phyloP scores from a whole-genome alignment of 1,140 invertebrate species.

The Pachyrhynchus sulphureomaculatus region DNA sequence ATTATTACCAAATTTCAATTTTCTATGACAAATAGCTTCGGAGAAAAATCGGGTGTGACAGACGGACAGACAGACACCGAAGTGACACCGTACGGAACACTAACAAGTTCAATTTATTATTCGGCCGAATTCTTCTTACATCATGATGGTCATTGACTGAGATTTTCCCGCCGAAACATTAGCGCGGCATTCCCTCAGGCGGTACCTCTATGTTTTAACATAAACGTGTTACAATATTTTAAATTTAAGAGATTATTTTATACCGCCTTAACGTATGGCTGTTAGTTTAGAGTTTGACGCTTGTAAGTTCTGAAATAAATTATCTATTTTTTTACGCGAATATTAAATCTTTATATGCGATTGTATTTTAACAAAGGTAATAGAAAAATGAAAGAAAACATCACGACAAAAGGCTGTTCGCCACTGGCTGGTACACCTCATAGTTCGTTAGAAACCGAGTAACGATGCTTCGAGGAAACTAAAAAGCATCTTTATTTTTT shows the following conservation, averaged over 20 bases:
- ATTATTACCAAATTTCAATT: too few relatives aligned
- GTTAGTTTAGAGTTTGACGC: too few relatives aligned
- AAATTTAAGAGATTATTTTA: too few relatives aligned
- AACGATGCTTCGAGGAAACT: conserved; percentile 29
- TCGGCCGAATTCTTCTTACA: conserved; percentile 32
- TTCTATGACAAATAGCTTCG: too few relatives aligned
- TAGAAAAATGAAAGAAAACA: neutral
- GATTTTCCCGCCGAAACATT: conserved; percentile 32
- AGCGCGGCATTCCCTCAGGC: conserved; percentile 29
- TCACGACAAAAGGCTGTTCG: neutral
- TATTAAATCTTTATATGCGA: neutral
- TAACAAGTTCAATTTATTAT: conserved; percentile 28
- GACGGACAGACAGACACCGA: too few relatives aligned
- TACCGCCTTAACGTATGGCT: too few relatives aligned
- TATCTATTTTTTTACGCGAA: neutral
- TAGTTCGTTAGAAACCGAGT: conserved; percentile 28
- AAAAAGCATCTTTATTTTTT: conserved; percentile 22
- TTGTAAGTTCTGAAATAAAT: neutral
- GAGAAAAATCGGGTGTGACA: too few relatives aligned
- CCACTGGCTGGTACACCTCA: conserved; percentile 12
- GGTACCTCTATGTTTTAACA: conserved; percentile 26
- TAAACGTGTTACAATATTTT: conserved; percentile 8
- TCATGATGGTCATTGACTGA: conserved; percentile 32
- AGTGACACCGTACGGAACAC: too few relatives aligned
- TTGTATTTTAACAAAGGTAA: neutral